Base-by-base conservation (phyloP, 2,113 vertebrate species). In the Danionella cerebrum region DNA sequence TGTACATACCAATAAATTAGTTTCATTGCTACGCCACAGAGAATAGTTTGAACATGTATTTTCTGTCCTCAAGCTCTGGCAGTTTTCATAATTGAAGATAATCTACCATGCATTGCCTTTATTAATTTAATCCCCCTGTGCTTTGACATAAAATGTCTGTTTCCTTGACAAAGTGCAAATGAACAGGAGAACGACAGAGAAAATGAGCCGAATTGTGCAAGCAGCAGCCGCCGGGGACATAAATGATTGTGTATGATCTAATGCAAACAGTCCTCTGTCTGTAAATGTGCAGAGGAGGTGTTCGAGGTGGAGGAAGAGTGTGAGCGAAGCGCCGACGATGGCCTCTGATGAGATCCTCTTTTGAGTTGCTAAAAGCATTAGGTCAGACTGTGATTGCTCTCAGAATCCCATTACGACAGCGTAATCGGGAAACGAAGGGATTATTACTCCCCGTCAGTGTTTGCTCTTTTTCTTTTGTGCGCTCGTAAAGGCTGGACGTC, bases 221-320 rank as follows among this genome's bases (percentile, higher is more conserved):
- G 70, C 72, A 69, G 68, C 70, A 74, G 62, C 72, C 79, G 78
- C 68, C 78, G 74, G 83, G 74, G 67, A 80, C 71, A 72, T 77
- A 81, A 83, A 85, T 82, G 73, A 79, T 78, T 67, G 67, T 44
- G 70, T 75, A 63, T 27, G 73, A 62, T 66, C 44, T 76, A 78
- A 84, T 80, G 76, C 71, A 60, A 73, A 81, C 41, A 71, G 71
- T 74, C 76, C 70, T 70, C 71, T 42, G 57, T 64, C 67, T 62
- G 42, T 57, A 60, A 45, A 44, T 22, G 31, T 18, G 10, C n/a
- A 25, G 24, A 12, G 9, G 50, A 24, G 10, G n/a, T 22, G 22
- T 35, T 29, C 29, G 10, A 36, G 12, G 14, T 21, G 19, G n/a
- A 58, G 47, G 38, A 62, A 53, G 35, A 16, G 47, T 47, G 44